Percentiles rank a stretch among this genome's conserved stretches.
These are phyloP conservation scores for Antennarius striatus DNA, from an alignment of 2,113 vertebrate species.

Conservation along the genomic window DNA sequence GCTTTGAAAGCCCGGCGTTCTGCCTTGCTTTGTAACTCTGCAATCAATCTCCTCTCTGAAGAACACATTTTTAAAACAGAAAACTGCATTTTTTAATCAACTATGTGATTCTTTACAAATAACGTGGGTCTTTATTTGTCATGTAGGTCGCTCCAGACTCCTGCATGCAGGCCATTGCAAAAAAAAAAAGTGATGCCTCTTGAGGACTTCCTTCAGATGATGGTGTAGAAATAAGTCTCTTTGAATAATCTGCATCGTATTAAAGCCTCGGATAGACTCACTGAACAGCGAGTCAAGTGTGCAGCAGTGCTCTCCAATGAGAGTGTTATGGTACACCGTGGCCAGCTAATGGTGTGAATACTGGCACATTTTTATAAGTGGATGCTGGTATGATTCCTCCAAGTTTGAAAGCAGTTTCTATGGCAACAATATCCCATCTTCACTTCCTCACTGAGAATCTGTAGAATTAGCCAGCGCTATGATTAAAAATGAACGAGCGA, in stretches of 20 bases:
- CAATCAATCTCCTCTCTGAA: slow-evolving; percentile 67
- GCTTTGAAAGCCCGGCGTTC: slow-evolving; percentile 50
- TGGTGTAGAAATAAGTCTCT: slow-evolving; percentile 30
- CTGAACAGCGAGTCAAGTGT: slow-evolving; percentile 60
- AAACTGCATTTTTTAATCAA: slow-evolving; percentile 26
- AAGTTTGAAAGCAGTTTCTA: slow-evolving; percentile 80
- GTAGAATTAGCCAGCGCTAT: slow-evolving; percentile 54
- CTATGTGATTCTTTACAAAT: slow-evolving; percentile 42
- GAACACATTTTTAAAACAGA: slow-evolving; percentile 8
- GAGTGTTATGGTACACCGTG: slow-evolving; percentile 67
- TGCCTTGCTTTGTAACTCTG: slow-evolving; percentile 53
- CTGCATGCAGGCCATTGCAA: slow-evolving; percentile 14
- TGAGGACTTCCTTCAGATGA: slow-evolving; percentile 15
- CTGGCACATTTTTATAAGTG: slow-evolving; percentile 77
- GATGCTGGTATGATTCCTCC: slow-evolving; percentile 69
- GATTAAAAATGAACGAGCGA: slow-evolving; percentile 54
- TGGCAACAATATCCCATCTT: slow-evolving; percentile 73
- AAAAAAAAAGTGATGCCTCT: slow-evolving; percentile 26
- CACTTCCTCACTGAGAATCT: slow-evolving; percentile 54
- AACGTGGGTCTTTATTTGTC: slow-evolving; percentile 33
- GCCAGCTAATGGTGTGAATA: slow-evolving; percentile 74
- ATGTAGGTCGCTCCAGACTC: slow-evolving; percentile 9
- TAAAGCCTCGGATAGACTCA: slow-evolving; percentile 43
- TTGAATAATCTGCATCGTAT: slow-evolving; percentile 59
- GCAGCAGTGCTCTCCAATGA: slow-evolving; percentile 49